Evolutionary conservation across 2,888 invertebrate species (phyloP).

Genomic region (Bombylius discolor): DNA sequence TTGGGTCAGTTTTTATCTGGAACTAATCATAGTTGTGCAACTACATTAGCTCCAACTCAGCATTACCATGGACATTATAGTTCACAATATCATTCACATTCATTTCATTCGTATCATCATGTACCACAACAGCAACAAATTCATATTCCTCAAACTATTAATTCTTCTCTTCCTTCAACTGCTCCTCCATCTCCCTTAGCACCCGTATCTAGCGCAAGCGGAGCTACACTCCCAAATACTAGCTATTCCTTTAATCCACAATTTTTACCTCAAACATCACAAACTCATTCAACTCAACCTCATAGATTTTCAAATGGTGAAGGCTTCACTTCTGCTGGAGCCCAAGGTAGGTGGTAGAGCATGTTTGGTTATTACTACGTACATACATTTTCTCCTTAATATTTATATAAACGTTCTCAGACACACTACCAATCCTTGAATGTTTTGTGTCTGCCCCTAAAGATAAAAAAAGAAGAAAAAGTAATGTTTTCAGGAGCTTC

Average conservation of each 20-base stretch:
- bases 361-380: constrained; percentile 19
- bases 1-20: constrained; percentile 65
- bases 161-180: constrained; percentile 1
- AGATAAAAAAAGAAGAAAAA: background rate
- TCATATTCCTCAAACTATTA: background rate
- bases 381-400: background rate
- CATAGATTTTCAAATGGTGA: constrained; percentile 24
- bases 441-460: background rate
- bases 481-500: constrained; percentile 13
- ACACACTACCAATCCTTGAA: background rate
- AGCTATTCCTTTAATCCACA: constrained; percentile 11
- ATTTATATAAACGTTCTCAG: background rate
- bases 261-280: constrained; percentile 14
- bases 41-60: constrained; percentile 22
- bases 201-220: constrained; percentile 2
- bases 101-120: constrained; percentile 14
- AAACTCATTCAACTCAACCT: constrained; percentile 12
- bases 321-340: constrained; percentile 17
- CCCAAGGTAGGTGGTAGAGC: constrained; percentile 37
- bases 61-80: constrained; percentile 4
- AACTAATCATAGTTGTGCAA: constrained; percentile 29
- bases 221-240: constrained; percentile 14
- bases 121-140: constrained; percentile 9
- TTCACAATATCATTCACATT: constrained; percentile 3
- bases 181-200: constrained; percentile 10